These are phyloP conservation scores for Lysandra coridon DNA, from an alignment of 2,888 invertebrate species.

Conservation along the genomic window DNA sequence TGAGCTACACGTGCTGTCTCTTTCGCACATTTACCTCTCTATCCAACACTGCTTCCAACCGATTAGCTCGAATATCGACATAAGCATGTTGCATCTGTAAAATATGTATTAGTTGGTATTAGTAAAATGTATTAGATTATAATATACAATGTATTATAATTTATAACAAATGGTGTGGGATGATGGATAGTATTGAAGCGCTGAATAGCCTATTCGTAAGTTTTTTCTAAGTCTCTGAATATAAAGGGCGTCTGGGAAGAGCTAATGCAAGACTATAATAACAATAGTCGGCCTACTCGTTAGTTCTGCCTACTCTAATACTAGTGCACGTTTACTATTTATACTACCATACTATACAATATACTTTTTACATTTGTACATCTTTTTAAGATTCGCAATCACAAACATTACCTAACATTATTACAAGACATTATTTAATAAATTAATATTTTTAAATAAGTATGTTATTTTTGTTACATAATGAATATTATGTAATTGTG, in stretches of 20 bases:
- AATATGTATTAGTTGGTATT: conserved; percentile 57
- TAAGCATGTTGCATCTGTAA: conserved; percentile 81
- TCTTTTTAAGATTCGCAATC: neutral
- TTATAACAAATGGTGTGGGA: conserved; percentile 39
- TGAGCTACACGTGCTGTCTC: conserved; percentile 59
- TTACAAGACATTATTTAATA: neutral
- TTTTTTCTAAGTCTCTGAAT: too few species aligned
- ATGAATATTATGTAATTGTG: neutral
- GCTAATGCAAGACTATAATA: too few species aligned
- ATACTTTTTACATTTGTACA: neutral
- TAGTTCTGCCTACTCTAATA: too few species aligned
- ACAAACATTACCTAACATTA: neutral
- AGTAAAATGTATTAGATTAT: conserved; percentile 45
- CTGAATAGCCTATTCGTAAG: too few species aligned
- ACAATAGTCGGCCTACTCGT: too few species aligned
- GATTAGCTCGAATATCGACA: conserved; percentile 80
- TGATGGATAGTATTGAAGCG: too few species aligned
- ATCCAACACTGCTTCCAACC: conserved; percentile 82
- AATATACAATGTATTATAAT: neutral
- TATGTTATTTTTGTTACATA: neutral
- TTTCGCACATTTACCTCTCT: conserved; percentile 82
- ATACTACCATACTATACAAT: too few species aligned
- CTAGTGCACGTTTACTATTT: too few species aligned
- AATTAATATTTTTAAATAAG: neutral
- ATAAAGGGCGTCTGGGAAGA: too few species aligned